phyloP scores from a whole-genome alignment of 2,888 invertebrate genomes.

The Scaptomyza parva region DNA sequence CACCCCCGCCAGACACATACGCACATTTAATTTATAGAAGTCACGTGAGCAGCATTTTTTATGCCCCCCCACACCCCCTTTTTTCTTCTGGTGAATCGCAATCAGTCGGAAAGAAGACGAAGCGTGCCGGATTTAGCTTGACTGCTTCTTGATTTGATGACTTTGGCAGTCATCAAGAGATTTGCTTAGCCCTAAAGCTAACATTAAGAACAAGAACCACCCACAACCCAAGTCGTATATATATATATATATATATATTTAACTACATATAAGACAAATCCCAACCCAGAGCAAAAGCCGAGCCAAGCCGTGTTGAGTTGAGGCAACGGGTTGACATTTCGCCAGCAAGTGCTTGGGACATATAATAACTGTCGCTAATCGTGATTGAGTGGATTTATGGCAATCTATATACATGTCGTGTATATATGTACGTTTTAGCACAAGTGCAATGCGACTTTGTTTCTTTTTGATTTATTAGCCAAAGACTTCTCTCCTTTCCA shows the following conservation, averaged over 20 bases:
- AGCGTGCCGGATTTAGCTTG: conserved; percentile 52
- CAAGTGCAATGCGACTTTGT: conserved; percentile 56
- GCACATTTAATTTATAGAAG: conserved; percentile 74
- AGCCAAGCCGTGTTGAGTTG: too few species aligned
- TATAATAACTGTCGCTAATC: conserved; percentile 75
- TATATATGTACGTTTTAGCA: conserved; percentile 12
- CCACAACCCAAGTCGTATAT: too few species aligned
- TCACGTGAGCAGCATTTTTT: conserved; percentile 76
- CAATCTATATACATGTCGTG: conserved; percentile 5
- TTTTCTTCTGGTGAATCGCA: conserved; percentile 31
- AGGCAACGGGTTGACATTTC: conserved; percentile 45
- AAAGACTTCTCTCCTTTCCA: not conserved
- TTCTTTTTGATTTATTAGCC: conserved; percentile 53
- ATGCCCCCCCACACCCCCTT: not conserved
- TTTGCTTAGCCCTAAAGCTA: conserved; percentile 28
- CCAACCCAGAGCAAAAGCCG: conserved; percentile 9
- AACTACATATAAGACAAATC: conserved; percentile 11
- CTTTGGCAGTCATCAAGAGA: conserved; percentile 45
- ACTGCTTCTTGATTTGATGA: conserved; percentile 66
- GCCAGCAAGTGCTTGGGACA: conserved; percentile 49
- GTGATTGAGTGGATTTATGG: conserved; percentile 72
- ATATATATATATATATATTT: not conserved
- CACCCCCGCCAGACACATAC: conserved; percentile 29
- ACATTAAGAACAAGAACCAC: not conserved
- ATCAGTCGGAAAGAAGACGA: conserved; percentile 39